Percentiles rank a stretch among this genome's conserved stretches.
Evolutionary conservation across 2,797 vertebrate genomes (phyloP).

Genomic region (Micromesistius poutassou): DNA sequence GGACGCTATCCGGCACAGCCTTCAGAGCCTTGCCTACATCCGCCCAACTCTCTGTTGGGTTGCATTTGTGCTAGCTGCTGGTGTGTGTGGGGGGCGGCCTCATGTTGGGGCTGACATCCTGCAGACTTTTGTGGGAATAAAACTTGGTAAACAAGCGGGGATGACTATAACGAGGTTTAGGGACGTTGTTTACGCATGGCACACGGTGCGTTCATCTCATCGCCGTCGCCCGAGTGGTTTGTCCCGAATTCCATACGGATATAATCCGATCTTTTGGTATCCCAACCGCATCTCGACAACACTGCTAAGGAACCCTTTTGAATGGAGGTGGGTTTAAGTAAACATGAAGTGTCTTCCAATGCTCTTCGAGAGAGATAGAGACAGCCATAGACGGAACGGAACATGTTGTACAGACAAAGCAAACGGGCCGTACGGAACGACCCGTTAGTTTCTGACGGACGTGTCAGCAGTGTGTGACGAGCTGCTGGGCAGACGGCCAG

Average conservation of each 20-base stretch:
- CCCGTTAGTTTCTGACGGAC: neutral
- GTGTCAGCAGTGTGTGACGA: constrained; percentile 17
- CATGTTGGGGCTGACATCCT: neutral
- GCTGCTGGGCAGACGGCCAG: constrained; percentile 26
- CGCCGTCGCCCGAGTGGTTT: neutral
- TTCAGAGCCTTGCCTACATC: constrained; percentile 47
- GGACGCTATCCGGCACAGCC: constrained; percentile 53
- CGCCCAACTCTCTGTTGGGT: neutral
- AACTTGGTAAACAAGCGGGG: neutral
- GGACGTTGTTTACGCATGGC: neutral
- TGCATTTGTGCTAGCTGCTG: neutral
- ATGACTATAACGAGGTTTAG: neutral
- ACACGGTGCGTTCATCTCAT: neutral
- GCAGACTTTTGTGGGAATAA: neutral
- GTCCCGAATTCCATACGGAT: neutral
- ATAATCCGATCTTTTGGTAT: neutral
- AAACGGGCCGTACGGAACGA: neutral
- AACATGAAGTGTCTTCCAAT: too few relatives aligned
- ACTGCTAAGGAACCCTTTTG: neutral
- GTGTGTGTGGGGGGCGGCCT: neutral
- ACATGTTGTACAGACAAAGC: neutral
- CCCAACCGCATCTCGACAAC: neutral
- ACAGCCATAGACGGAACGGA: neutral
- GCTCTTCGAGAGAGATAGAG: neutral
- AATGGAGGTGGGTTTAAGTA: neutral